A percentile compares a stretch with the other conserved stretches of the same genome.
Conservation (phyloP, 2,113 vertebrate species). For the Coturnix japonica region DNA sequence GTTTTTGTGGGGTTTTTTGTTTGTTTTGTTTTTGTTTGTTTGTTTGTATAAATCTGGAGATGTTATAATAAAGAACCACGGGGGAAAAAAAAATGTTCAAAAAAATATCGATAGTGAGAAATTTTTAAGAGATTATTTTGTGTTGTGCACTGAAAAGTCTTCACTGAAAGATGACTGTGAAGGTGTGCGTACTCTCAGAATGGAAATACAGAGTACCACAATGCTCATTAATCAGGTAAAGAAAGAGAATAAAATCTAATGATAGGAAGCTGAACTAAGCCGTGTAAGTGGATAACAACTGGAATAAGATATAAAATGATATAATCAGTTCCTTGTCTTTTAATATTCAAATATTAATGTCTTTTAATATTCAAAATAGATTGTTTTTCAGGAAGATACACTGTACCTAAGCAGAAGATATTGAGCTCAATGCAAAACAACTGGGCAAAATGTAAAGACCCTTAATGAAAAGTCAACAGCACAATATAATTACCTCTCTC, state of each 20-base stretch:
- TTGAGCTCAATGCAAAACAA: neutral
- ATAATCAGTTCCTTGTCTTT: constrained; percentile 51
- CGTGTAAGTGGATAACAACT: constrained; percentile 58
- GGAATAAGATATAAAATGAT: constrained; percentile 53
- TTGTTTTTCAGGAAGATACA: constrained; percentile 6
- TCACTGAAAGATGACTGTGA: constrained; percentile 2
- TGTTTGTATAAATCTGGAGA: neutral
- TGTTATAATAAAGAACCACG: neutral
- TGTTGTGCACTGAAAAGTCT: neutral
- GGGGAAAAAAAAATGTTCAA: neutral
- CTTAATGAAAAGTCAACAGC: neutral
- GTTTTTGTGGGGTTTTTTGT: neutral
- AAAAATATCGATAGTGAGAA: neutral
- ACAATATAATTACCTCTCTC: neutral
- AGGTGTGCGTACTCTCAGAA: neutral
- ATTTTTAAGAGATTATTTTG: neutral
- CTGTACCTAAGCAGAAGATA: neutral
- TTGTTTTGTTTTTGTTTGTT: neutral
- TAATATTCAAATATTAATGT: constrained; percentile 27
- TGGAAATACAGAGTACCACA: constrained; percentile 7
- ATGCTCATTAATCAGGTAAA: constrained; percentile 29
- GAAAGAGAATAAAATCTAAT: constrained; percentile 40
- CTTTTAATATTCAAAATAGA: constrained; percentile 41
- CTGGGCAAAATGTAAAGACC: neutral
- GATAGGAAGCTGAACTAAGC: constrained; percentile 42